Conservation (phyloP, 2,113 vertebrate species). For the Carollia perspicillata region DNA sequence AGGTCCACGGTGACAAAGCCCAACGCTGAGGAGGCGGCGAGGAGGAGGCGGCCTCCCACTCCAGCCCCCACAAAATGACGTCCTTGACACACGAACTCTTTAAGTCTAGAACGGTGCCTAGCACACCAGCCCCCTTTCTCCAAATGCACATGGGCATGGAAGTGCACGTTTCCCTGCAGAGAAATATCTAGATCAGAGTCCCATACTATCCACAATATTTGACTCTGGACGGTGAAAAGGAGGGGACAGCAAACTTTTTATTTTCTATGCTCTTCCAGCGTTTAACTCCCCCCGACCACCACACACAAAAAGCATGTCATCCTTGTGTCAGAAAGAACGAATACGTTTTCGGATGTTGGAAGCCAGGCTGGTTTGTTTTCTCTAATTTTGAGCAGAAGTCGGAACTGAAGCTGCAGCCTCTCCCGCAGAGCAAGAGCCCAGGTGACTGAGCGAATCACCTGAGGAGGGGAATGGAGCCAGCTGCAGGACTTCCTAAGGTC, state of each 20-base stretch:
- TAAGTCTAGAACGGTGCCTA: accelerated
- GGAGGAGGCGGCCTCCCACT: not conserved
- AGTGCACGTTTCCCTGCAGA: not conserved
- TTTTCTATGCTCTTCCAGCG: accelerated
- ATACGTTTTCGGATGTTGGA: not conserved
- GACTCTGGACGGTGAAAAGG: not conserved
- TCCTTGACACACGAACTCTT: accelerated
- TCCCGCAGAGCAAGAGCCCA: not conserved
- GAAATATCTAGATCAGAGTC: not conserved
- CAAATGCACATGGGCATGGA: accelerated
- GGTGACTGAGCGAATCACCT: not conserved
- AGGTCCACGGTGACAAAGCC: not conserved
- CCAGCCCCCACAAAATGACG: not conserved
- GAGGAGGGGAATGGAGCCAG: not conserved
- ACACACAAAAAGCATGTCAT: not conserved
- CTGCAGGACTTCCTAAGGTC: not conserved
- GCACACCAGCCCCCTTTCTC: not conserved
- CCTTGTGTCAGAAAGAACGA: not conserved
- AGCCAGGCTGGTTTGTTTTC: not conserved
- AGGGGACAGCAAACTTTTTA: not conserved
- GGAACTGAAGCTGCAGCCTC: not conserved
- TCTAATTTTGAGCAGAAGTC: not conserved
- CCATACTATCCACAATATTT: accelerated
- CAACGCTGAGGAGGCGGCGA: accelerated
- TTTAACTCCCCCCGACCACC: too few relatives aligned